Conservation (phyloP, 1,140 invertebrate species). For the Drosophila asahinai region DNA sequence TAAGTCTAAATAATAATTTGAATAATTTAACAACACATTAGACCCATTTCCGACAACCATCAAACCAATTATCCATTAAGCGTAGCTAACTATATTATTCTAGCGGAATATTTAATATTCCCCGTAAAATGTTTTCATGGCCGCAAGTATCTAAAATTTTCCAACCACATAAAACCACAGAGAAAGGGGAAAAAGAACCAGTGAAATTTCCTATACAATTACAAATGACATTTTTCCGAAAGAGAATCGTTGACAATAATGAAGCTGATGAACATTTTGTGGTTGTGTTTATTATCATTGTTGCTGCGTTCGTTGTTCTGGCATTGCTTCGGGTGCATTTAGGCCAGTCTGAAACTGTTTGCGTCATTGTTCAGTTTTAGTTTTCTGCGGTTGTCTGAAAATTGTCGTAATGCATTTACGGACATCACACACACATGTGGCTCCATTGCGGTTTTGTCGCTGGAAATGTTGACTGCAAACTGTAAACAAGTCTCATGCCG, state of each 20-base stretch:
- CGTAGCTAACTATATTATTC: background rate
- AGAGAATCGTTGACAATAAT: conserved; percentile 68
- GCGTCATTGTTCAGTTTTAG: conserved; percentile 50
- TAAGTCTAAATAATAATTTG: background rate
- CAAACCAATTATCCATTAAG: conserved; percentile 13
- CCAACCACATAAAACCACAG: conserved; percentile 8
- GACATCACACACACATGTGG: conserved; percentile 47
- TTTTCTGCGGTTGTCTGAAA: conserved; percentile 50
- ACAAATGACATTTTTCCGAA: conserved; percentile 35
- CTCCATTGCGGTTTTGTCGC: conserved; percentile 43
- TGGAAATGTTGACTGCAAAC: conserved; percentile 52
- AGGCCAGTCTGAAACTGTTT: conserved; percentile 31
- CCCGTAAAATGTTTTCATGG: background rate
- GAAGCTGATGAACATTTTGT: conserved; percentile 70
- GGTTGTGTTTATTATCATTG: conserved; percentile 67
- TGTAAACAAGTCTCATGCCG: conserved; percentile 43
- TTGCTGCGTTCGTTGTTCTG: conserved; percentile 29
- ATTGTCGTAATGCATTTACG: conserved; percentile 56
- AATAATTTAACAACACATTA: background rate
- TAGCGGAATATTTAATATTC: background rate
- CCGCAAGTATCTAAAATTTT: conserved; percentile 13
- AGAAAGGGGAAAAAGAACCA: background rate
- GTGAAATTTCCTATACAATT: conserved; percentile 15
- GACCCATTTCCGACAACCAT: background rate
- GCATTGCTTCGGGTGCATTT: conserved; percentile 33